These are phyloP conservation scores for Corvus moneduloides DNA, from an alignment of 2,113 vertebrate species.

Conservation along the genomic window DNA sequence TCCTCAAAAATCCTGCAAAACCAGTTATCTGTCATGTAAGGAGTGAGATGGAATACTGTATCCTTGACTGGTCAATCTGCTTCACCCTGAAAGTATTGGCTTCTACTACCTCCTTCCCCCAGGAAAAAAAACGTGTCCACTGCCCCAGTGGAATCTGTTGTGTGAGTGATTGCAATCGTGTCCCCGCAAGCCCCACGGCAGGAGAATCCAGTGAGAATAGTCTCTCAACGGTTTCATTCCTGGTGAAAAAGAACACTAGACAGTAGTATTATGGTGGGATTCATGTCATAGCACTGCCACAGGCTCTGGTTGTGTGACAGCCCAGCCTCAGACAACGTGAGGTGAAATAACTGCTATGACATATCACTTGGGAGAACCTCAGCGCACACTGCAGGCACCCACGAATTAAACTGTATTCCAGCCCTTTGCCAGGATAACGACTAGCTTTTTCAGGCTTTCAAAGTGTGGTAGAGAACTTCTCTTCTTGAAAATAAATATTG, in stretches of 20 bases:
- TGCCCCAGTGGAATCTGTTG: conserved; percentile 80
- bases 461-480: not conserved
- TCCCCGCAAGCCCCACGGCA: conserved; percentile 76
- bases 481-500: not conserved
- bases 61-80: not conserved
- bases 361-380: not conserved
- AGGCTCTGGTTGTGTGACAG: not conserved
- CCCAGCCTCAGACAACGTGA: not conserved
- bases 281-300: not conserved
- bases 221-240: not conserved
- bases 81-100: not conserved
- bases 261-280: not conserved
- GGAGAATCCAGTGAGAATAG: conserved; percentile 78
- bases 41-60: not conserved
- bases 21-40: not conserved
- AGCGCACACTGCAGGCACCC: not conserved
- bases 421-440: not conserved
- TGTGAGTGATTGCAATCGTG: conserved; percentile 81
- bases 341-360: not conserved
- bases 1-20: not conserved
- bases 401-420: not conserved
- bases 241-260: not conserved
- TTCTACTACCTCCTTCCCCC: not conserved
- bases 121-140: conserved; percentile 70
- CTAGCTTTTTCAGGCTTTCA: not conserved